Conservation (phyloP, 2,797 vertebrate species). For the Pteronotus mesoamericanus region DNA sequence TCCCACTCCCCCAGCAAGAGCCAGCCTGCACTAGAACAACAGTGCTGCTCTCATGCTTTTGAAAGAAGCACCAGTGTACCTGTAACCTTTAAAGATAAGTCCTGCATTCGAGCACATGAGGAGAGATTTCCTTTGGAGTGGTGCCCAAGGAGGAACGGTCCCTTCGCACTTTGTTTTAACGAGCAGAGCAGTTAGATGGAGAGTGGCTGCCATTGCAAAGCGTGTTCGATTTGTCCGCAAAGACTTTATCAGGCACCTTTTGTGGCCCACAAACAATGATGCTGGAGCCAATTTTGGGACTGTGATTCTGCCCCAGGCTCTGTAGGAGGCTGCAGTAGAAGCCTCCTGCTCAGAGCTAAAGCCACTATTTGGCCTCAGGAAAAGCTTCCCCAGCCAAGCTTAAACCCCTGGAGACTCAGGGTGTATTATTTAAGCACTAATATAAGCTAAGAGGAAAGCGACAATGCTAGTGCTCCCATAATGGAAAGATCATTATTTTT, state of each 20-base stretch:
- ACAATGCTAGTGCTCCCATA: constrained; percentile 60
- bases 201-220: neutral
- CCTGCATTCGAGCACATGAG: neutral
- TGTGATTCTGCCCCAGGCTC: constrained; percentile 27
- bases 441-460: constrained; percentile 64
- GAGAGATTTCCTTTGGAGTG: neutral
- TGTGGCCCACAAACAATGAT: neutral
- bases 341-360: neutral
- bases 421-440: constrained; percentile 74
- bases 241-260: constrained; percentile 12
- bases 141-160: neutral
- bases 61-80: neutral
- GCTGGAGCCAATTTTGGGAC: constrained; percentile 21
- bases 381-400: constrained; percentile 72
- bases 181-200: neutral
- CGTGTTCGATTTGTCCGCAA: neutral
- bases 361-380: constrained; percentile 51
- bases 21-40: neutral
- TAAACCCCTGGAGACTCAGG: constrained; percentile 60
- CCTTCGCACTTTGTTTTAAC: neutral
- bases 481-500: constrained; percentile 74
- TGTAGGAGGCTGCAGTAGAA: constrained; percentile 31
- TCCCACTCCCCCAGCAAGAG: neutral
- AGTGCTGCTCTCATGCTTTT: neutral
- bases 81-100: neutral